These are phyloP conservation scores for Drosophila bocki DNA, from an alignment of 1,140 invertebrate genomes.

Conservation along the genomic window DNA sequence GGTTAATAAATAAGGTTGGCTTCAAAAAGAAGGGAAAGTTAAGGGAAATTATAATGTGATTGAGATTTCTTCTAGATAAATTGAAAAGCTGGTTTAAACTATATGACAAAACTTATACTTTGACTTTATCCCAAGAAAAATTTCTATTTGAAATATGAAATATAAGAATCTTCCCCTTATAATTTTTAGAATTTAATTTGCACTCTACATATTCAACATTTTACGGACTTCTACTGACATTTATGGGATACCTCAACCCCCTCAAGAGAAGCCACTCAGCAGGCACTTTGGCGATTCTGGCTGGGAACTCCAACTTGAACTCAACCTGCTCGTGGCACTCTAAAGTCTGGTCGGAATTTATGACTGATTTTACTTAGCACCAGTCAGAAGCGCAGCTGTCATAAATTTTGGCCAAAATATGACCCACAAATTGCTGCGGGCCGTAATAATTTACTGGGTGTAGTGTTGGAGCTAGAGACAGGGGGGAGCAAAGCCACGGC, in stretches of 20 bases:
- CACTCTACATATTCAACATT: slow-evolving; percentile 22
- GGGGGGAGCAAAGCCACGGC: slow-evolving; percentile 17
- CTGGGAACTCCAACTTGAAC: slow-evolving; percentile 36
- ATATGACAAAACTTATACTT: not conserved
- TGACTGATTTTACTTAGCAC: slow-evolving; percentile 68
- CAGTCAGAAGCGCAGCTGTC: slow-evolving; percentile 53
- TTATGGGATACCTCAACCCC: slow-evolving; percentile 24
- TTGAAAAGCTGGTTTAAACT: not conserved
- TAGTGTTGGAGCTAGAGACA: not conserved
- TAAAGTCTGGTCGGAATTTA: slow-evolving; percentile 59
- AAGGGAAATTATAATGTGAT: not conserved
- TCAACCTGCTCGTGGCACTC: slow-evolving; percentile 47
- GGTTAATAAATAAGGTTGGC: slow-evolving; percentile 2
- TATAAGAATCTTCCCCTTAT: not conserved
- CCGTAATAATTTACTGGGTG: slow-evolving; percentile 52
- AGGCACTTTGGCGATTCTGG: slow-evolving; percentile 33
- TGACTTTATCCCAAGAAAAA: not conserved
- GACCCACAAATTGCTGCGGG: slow-evolving; percentile 40
- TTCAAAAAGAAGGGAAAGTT: slow-evolving; percentile 18
- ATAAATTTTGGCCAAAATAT: slow-evolving; percentile 70
- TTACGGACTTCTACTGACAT: slow-evolving; percentile 29
- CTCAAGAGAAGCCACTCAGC: slow-evolving; percentile 25
- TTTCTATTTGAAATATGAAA: no score
- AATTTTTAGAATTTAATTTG: slow-evolving; percentile 17
- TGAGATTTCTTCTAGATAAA: not conserved